A percentile compares a stretch with the other conserved stretches of the same genome.
Evolutionary conservation across 2,888 invertebrate genomes (phyloP).

Genomic region (Nebria brevicollis): DNA sequence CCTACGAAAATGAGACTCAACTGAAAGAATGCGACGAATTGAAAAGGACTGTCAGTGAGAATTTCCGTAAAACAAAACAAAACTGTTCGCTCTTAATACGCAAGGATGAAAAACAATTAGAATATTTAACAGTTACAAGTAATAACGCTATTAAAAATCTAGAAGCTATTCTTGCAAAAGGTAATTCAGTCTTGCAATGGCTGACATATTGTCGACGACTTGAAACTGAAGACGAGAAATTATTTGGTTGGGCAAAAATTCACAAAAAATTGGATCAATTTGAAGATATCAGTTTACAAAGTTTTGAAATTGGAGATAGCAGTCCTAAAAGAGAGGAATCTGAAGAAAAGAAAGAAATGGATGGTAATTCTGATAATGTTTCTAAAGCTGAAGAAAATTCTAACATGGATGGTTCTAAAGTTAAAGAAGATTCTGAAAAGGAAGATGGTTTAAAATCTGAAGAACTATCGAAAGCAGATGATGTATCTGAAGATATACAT

Average conservation of each 20-base stretch:
- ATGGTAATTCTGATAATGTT: background rate
- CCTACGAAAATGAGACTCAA: constrained; percentile 50
- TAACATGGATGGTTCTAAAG: background rate
- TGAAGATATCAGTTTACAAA: background rate
- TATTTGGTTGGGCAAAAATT: constrained; percentile 58
- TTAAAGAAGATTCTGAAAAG: background rate
- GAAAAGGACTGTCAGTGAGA: constrained; percentile 50
- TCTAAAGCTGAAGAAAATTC: constrained; percentile 3
- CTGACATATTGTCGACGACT: constrained; percentile 67
- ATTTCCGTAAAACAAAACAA: constrained; percentile 38
- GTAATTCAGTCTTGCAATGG: constrained; percentile 66
- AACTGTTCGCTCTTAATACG: constrained; percentile 34
- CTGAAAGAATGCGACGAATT: constrained; percentile 52
- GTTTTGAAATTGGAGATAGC: background rate
- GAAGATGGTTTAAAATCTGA: background rate
- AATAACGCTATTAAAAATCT: constrained; percentile 63
- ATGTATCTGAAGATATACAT: constrained; percentile 15
- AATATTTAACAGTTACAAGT: constrained; percentile 58
- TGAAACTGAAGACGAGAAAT: constrained; percentile 68
- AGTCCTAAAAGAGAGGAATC: background rate
- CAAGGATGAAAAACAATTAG: constrained; percentile 52
- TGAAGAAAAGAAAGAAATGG: constrained; percentile 15
- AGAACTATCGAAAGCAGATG: constrained; percentile 9
- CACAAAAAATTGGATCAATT: constrained; percentile 24
- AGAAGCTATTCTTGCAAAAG: constrained; percentile 62